Evolutionary conservation across 2,797 vertebrate species (phyloP).

Genomic region (Leptatherina wallacei): DNA sequence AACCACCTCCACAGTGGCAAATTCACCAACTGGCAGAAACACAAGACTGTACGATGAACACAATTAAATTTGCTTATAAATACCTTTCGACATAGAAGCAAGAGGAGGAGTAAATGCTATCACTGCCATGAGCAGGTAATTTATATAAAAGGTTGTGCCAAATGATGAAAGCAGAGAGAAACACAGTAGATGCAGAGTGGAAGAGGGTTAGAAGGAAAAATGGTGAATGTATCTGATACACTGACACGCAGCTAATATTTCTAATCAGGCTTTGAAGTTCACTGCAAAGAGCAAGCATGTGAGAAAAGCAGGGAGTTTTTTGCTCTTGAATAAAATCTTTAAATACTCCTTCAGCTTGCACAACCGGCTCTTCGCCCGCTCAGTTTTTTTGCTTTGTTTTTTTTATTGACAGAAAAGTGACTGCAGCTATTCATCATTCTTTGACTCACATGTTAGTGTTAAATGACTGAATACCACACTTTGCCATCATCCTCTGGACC

Average conservation of each 20-base stretch:
- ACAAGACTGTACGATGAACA: constrained; percentile 22
- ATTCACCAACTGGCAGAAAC: constrained; percentile 27
- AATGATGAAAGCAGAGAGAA: constrained; percentile 15
- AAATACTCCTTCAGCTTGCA: constrained; percentile 5
- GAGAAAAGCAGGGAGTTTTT: constrained; percentile 5
- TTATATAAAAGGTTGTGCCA: constrained; percentile 20
- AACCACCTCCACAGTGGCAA: constrained; percentile 36
- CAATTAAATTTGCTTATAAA: constrained; percentile 16
- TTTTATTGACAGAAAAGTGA: background rate
- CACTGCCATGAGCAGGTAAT: constrained; percentile 27
- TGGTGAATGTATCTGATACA: constrained; percentile 12
- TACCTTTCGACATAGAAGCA: constrained; percentile 3
- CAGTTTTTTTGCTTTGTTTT: background rate
- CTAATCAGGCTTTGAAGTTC: constrained; percentile 9
- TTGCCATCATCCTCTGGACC: background rate
- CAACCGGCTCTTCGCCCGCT: background rate
- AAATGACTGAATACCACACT: background rate
- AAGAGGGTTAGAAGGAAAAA: constrained; percentile 3
- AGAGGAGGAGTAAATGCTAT: constrained; percentile 15
- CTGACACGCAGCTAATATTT: background rate
- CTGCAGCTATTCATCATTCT: background rate
- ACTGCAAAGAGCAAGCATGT: constrained; percentile 1
- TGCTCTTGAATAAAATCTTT: background rate
- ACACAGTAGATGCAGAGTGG: background rate
- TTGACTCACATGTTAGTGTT: background rate